phyloP scores from a whole-genome alignment of 2,113 vertebrate species.

The Callorhinus ursinus region DNA sequence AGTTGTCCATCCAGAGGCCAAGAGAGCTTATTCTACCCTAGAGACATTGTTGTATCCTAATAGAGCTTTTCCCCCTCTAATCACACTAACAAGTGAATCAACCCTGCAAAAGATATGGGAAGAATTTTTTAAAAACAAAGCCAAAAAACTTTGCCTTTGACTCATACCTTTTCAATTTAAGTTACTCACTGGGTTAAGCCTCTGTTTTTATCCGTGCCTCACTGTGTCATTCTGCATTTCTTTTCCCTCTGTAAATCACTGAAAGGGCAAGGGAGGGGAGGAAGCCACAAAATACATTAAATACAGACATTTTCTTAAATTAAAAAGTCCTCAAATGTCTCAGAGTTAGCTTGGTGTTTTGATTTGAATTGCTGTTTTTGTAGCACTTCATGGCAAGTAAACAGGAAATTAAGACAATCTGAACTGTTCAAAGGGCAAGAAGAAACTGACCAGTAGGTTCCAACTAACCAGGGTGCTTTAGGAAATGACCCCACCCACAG shows the following conservation, averaged over 20 bases:
- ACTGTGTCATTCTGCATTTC: slow-evolving; percentile 82
- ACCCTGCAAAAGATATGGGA: slow-evolving; percentile 46
- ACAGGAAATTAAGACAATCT: neutral
- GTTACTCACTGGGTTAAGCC: slow-evolving; percentile 69
- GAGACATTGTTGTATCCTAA: neutral
- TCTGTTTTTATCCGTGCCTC: slow-evolving; percentile 13
- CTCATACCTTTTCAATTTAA: neutral
- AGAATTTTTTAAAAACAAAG: slow-evolving; percentile 44
- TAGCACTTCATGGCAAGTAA: slow-evolving; percentile 15
- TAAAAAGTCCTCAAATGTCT: neutral
- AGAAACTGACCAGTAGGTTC: neutral
- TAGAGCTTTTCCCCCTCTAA: neutral
- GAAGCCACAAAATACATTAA: neutral
- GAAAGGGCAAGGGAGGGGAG: slow-evolving; percentile 51
- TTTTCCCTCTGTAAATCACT: slow-evolving; percentile 92
- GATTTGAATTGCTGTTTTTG: slow-evolving; percentile 45
- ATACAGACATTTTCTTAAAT: neutral
- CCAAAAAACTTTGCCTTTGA: neutral
- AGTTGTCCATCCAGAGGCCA: neutral
- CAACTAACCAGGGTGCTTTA: neutral
- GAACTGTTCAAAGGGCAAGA: neutral
- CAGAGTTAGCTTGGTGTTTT: neutral
- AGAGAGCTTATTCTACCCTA: slow-evolving; percentile 47
- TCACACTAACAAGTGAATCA: neutral
- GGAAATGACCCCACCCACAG: neutral